phyloP scores from a whole-genome alignment of 2,113 vertebrate genomes.

The Vimba vimba region DNA sequence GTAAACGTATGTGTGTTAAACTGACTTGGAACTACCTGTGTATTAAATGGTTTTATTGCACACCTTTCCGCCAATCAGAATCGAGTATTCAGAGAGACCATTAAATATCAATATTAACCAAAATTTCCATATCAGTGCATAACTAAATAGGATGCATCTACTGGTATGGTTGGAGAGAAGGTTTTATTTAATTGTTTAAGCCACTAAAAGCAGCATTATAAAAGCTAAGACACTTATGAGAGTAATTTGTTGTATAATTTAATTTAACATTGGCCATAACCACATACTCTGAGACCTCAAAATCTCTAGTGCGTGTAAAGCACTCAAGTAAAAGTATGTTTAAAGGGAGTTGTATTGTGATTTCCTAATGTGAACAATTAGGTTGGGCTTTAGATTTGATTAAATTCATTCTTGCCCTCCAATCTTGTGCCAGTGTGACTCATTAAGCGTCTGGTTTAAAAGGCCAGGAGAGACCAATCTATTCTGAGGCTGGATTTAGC shows the following conservation, averaged over 20 bases:
- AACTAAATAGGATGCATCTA: not conserved
- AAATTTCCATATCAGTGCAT: too few relatives aligned
- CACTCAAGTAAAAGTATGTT: not conserved
- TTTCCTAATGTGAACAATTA: not conserved
- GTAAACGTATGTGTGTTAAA: too few relatives aligned
- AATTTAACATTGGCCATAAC: not conserved
- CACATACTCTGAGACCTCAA: not conserved
- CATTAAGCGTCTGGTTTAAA: slow-evolving; percentile 28
- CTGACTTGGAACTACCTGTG: too few relatives aligned
- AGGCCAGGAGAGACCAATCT: slow-evolving; percentile 31
- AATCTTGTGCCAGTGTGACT: slow-evolving; percentile 10
- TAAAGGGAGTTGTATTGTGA: slow-evolving; percentile 3
- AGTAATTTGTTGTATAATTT: slow-evolving; percentile 10
- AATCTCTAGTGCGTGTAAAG: not conserved
- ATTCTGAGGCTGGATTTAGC: slow-evolving; percentile 16
- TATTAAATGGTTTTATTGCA: too few relatives aligned
- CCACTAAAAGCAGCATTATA: not conserved
- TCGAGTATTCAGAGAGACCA: too few relatives aligned
- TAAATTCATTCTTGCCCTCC: slow-evolving; percentile 17
- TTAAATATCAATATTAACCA: too few relatives aligned
- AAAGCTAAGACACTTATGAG: not conserved
- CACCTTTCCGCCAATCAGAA: too few relatives aligned
- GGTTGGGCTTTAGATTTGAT: slow-evolving; percentile 15
- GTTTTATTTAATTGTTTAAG: not conserved
- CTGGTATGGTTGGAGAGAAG: not conserved